Percentiles rank a stretch among this genome's conserved stretches.
Evolutionary conservation across 2,888 invertebrate genomes (phyloP).

Genomic region (Dynastes tityus): DNA sequence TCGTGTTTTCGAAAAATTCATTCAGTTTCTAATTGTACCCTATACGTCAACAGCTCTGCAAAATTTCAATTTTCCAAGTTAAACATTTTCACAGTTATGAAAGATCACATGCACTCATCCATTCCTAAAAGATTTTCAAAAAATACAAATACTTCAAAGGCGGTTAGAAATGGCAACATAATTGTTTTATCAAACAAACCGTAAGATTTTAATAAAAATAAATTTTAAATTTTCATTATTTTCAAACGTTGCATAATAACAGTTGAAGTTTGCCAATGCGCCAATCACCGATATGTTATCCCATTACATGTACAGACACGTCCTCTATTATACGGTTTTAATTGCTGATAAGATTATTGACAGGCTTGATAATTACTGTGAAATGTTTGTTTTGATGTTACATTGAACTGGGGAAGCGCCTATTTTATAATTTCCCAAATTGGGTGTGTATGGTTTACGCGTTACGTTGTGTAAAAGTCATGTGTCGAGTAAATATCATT

Average conservation of each 20-base stretch:
- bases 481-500: neutral
- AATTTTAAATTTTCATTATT: conserved; percentile 1
- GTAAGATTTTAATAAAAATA: too few species aligned
- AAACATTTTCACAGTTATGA: too few species aligned
- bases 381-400: conserved; percentile 18
- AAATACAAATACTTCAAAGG: too few species aligned
- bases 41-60: too few species aligned
- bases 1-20: too few species aligned
- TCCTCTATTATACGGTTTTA: neutral
- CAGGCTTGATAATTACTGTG: neutral
- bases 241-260: conserved; percentile 40
- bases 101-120: too few species aligned
- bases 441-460: neutral
- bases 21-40: too few species aligned
- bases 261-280: conserved; percentile 5
- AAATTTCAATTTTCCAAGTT: too few species aligned
- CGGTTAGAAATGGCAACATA: too few species aligned
- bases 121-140: too few species aligned
- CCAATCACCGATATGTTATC: neutral
- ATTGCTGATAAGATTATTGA: conserved; percentile 10
- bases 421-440: conserved; percentile 2
- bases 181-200: too few species aligned
- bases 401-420: neutral
- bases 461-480: neutral
- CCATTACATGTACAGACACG: neutral